Evolutionary conservation across 2,113 vertebrate genomes (phyloP), one percentile per base, ranked within the genome.

Genomic region (Apaloderma vittatum): DNA sequence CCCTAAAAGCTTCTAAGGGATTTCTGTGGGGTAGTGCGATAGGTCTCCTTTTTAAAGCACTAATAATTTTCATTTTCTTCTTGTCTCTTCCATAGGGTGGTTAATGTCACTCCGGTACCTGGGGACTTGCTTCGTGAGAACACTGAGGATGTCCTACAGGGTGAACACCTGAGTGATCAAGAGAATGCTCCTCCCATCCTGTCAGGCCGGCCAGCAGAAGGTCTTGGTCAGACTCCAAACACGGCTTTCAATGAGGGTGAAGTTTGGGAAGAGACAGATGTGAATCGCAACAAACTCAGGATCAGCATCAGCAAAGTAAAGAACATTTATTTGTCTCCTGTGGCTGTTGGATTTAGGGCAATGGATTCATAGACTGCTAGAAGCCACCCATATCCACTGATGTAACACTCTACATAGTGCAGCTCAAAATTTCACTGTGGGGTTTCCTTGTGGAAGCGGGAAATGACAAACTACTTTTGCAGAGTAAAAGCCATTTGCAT

Each of bases 201-300:
- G 32, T 98, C 99, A 8, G 98, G 98, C 40, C 98, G 99, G 19
- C 98, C 98, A 4, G 92, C 96, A 0, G 99, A 99, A 19, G 97
- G 96, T 32, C 96, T 98, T 57, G 97, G 97, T 27, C 98, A 98
- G 43, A 65, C 97, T 12, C 95, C 98, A 27, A 98, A 98, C 82
- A 79, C 97, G 0, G 84, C 74, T 72, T 98, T 98, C 91, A 98
- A 98, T 23, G 99, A 99, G 94, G 98, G 98, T 18, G 99, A 99
- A 87, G 97, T 98, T 91, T 99, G 99, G 99, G 99, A 99, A 89
- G 99, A 99, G 97, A 99, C 99, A 0, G 99, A 99, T 94, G 99
- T 99, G 96, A 99, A 99, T 98, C 98, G 99, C 91, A 99, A 99
- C 99, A 99, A 99, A 98, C 99, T 99, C 97, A 98, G 99, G 97